Base-by-base conservation (phyloP, 1,140 invertebrate species). In the Drosophila orosa region DNA sequence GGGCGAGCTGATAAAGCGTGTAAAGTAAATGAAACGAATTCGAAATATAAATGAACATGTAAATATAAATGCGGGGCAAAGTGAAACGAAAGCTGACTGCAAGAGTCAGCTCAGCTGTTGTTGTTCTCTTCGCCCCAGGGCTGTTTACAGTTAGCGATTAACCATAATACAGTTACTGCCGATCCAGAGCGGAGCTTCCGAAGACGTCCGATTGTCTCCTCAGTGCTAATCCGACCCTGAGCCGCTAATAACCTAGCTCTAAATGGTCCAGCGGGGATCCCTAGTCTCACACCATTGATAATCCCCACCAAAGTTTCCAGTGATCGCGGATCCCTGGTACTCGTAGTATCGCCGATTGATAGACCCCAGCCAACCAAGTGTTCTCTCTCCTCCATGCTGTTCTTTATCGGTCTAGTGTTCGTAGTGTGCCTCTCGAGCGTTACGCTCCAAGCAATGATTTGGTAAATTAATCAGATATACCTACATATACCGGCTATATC, bases 1-100 rank as follows among this genome's bases (percentile, higher is more conserved):
- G 1, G 27, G 1, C 25, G 50, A 52, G 25, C 65, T 76, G 83
- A 86, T 86, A 87, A 82, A 59, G 79, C 66, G 78, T 67, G 67
- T 40, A 86, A 73, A 73, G 78, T 56, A 86, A 73, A 69, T 84
- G 54, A 74, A 57, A 61, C 19, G 55, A 50, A 65, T 45, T 33
- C 29, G 8, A 39, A 71, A 57, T 69, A 45, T 39, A 39, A 57
- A 47, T 48, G 60, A 50, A 33, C 44, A 42, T 65, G 25, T 37
- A 42, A 71, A 69, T 69, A 39, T 2, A 12, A 31, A 27, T 48
- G 60, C 31, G 75, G 68, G 47, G 59, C 40, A 60, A 62, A 69
- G 29, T 59, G 65, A 69, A 78, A 31, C 33, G 50, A 40, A 74
- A 37, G 19, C 50, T 10, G 29, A 61, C 44, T 68, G 58, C 25